Evolutionary conservation across 2,888 invertebrate genomes (phyloP), one percentile per base, ranked within the genome.

Genomic region (Chydorus sphaericus): DNA sequence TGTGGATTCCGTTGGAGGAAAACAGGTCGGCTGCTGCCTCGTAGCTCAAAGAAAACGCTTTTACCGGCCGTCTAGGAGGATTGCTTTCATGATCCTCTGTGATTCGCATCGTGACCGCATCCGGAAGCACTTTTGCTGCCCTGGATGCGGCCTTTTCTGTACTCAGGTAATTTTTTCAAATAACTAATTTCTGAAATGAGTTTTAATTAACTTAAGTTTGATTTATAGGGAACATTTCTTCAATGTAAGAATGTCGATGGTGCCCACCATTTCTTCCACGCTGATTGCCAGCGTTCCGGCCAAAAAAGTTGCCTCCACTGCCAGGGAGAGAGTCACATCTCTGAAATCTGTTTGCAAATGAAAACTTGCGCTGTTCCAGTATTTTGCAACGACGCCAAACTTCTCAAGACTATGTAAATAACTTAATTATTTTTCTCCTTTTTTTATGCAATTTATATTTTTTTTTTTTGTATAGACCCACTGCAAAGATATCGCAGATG

Each of bases 81-180:
- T 88, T 53, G 87, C 89, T 10, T 91, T 82, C 69, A 77, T 84
- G 67, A 78, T 86, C 18, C 74, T 86, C 26, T 93, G 93, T 68
- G 77, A 78, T 51, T 77, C 81, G 63, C 93, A 93, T 69, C 76
- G 79, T 58, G 79, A 81, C 63, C 78, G 89, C 58, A 71, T 92
- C 58, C 71, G 78, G 14, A 71, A 78, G 36, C 93, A 93, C 70
- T 87, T 90, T 69, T 90, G 90, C 68, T 93, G 92, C 66, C 85
- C 91, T 0, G 82, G 83, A 1, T 93, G 93, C 70, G 87, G 92
- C 6, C 72, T 88, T 54, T 93, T 89, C 69, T 92, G 92, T 67
- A 83, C 89, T 6, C 88, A 90, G 78, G 86, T 84, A 64, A 62
- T 60, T 59, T 37, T 16, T 54, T 20, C n/a, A n/a, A n/a, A n/a